Conservation (phyloP, 1,140 invertebrate genomes). For the Heliconius nattereri region DNA sequence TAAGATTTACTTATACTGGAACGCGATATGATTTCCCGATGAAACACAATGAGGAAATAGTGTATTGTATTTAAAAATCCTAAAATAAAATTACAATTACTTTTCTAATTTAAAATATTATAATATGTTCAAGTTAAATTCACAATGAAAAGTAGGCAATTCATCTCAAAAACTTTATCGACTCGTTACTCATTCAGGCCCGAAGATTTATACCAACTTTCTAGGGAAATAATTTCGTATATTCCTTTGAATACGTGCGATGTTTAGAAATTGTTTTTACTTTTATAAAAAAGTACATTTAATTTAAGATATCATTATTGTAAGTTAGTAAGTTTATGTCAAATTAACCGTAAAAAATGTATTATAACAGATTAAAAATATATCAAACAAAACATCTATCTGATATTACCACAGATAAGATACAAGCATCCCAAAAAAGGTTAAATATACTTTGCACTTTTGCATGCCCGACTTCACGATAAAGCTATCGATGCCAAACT, state of each 20-base stretch:
- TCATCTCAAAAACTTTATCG: neutral
- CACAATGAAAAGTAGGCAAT: neutral
- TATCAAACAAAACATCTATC: neutral
- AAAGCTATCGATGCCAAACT: slow-evolving; percentile 39
- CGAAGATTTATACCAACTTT: slow-evolving; percentile 10
- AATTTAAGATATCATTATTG: neutral
- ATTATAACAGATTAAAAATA: neutral
- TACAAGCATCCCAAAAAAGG: slow-evolving; percentile 23
- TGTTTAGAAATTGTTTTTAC: neutral
- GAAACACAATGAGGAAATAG: too few species aligned
- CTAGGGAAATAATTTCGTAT: slow-evolving; percentile 1
- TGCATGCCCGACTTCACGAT: slow-evolving; percentile 36
- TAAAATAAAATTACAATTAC: too few species aligned
- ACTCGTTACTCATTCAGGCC: slow-evolving; percentile 23
- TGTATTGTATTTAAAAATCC: too few species aligned
- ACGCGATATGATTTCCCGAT: too few species aligned
- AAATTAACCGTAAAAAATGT: neutral
- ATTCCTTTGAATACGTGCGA: neutral
- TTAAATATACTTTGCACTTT: slow-evolving; percentile 19
- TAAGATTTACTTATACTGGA: too few species aligned
- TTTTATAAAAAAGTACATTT: neutral
- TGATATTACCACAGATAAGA: slow-evolving; percentile 3
- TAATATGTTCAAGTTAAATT: neutral
- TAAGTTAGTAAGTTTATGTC: neutral
- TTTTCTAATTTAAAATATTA: too few species aligned